Base-by-base conservation (phyloP, 2,888 invertebrate genomes). In the Philaethria dido region DNA sequence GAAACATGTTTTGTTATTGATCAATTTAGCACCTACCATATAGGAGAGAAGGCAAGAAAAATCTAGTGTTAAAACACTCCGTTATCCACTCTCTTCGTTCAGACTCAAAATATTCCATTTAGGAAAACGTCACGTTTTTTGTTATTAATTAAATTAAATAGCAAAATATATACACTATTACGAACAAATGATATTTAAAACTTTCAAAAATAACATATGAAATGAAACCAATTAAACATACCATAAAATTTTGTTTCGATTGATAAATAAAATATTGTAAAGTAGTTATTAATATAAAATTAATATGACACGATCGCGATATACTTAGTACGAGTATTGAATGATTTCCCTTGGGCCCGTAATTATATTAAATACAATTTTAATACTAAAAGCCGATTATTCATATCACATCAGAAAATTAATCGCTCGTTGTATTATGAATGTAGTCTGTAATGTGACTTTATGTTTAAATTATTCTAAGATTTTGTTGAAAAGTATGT, bases 301-400 rank as follows among this genome's bases (percentile, higher is more conserved):
- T 77, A 81, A 81, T 81, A 80, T 80, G 72, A 75, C 74, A 75
- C 14, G 59, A 75, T 75, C 74, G 75, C 14, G 59, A 75, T 75
- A 76, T 75, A 77, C 14, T 5, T 48, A 48, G 13, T n/a, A 2
- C 42, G 14, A 42, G 77, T 76, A 76, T 77, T 77, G 76, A 83
- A 77, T 86, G 86, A 89, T 89, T 89, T 89, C 88, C 88, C 88
- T 47, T 20, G 82, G 76, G 87, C 66, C 67, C 65, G 69, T 72
- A 72, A 75, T 77, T 72, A 77, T 80, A 82, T 84, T 80, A 80
- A 80, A 82, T 78, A 80, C 73, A 77, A 78, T 81, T 80, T 82
- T 80, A 80, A 82, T 79, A 80, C 75, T 76, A 66, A 67, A 72
- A 78, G 72, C 72, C 69, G 73, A 70, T 73, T 74, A 74, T 74